Percentiles rank a stretch among this genome's conserved stretches.
Evolutionary conservation across 1,140 invertebrate genomes (phyloP).

Genomic region (Nebria ingens): DNA sequence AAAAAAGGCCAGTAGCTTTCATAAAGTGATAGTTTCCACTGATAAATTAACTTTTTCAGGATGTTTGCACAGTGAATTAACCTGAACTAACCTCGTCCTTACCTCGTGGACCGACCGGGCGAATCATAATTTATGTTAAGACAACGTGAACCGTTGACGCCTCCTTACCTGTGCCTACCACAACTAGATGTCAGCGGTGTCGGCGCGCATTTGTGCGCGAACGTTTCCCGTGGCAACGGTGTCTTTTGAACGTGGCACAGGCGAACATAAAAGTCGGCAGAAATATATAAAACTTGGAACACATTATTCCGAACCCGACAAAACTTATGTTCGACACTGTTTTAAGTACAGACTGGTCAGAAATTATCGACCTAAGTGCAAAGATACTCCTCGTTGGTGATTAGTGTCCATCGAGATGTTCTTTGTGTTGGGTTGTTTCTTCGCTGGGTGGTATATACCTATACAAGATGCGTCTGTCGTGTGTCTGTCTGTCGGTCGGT

Average conservation of each 20-base stretch:
- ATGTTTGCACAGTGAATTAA: slow-evolving; percentile 21
- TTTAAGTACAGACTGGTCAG: too few species aligned
- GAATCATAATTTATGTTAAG: slow-evolving; percentile 20
- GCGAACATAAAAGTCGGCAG: slow-evolving; percentile 13
- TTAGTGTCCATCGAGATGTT: too few species aligned
- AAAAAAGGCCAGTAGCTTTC: slow-evolving; percentile 15
- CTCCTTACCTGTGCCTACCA: slow-evolving; percentile 18
- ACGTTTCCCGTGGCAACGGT: too few species aligned
- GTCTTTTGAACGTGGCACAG: slow-evolving; percentile 10
- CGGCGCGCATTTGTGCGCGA: too few species aligned
- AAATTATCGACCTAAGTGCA: too few species aligned
- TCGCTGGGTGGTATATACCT: too few species aligned
- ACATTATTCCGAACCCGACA: too few species aligned
- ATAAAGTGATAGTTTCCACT: background rate
- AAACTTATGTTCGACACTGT: too few species aligned
- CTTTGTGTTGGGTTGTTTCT: too few species aligned
- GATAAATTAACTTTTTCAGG: slow-evolving; percentile 20
- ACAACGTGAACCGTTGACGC: slow-evolving; percentile 16
- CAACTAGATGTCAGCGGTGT: background rate
- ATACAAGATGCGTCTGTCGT: too few species aligned
- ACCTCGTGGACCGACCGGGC: slow-evolving; percentile 10
- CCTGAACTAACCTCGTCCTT: slow-evolving; percentile 12
- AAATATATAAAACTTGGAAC: slow-evolving; percentile 2
- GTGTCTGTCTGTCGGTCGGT: too few species aligned
- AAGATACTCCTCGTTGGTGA: too few species aligned